A percentile compares a stretch with the other conserved stretches of the same genome.
These are phyloP conservation scores for Hirundichthys speculiger DNA, from an alignment of 2,113 vertebrate species.

Conservation along the genomic window DNA sequence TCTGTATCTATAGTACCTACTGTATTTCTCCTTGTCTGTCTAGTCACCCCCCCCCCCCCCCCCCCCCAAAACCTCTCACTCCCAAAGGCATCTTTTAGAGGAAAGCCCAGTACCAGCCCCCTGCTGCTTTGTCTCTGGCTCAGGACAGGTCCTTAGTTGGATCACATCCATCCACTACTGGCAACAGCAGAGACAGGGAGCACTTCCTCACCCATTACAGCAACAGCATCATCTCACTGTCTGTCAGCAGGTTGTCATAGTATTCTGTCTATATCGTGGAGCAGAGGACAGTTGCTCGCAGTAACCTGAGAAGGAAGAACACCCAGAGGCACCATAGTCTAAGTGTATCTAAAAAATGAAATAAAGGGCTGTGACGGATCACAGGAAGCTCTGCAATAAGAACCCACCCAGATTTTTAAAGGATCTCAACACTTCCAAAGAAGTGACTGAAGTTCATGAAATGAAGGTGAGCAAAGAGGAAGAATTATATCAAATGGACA, in stretches of 20 bases:
- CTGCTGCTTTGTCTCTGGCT: conserved; percentile 65
- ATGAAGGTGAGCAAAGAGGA: neutral
- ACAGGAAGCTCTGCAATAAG: conserved; percentile 18
- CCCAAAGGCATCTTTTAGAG: conserved; percentile 56
- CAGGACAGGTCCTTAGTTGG: conserved; percentile 67
- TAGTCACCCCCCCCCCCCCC: neutral
- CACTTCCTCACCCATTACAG: conserved; percentile 53
- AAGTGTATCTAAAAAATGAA: too few species aligned
- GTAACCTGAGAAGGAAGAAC: conserved; percentile 29
- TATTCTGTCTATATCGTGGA: conserved; percentile 33
- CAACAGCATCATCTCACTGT: conserved; percentile 38
- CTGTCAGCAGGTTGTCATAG: conserved; percentile 41
- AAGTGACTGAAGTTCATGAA: neutral
- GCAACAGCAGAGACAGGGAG: conserved; percentile 40
- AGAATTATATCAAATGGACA: conserved; percentile 8
- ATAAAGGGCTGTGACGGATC: conserved; percentile 11
- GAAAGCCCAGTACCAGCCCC: conserved; percentile 58
- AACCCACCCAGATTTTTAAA: neutral
- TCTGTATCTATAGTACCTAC: conserved; percentile 30
- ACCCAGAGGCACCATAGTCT: conserved; percentile 13
- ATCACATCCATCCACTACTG: conserved; percentile 64
- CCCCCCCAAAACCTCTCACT: conserved; percentile 12
- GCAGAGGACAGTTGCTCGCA: conserved; percentile 29
- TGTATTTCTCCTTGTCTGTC: neutral
- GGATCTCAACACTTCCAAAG: conserved; percentile 16